Evolutionary conservation across 2,888 invertebrate species (phyloP).

Genomic region (Pterobdella sp.): DNA sequence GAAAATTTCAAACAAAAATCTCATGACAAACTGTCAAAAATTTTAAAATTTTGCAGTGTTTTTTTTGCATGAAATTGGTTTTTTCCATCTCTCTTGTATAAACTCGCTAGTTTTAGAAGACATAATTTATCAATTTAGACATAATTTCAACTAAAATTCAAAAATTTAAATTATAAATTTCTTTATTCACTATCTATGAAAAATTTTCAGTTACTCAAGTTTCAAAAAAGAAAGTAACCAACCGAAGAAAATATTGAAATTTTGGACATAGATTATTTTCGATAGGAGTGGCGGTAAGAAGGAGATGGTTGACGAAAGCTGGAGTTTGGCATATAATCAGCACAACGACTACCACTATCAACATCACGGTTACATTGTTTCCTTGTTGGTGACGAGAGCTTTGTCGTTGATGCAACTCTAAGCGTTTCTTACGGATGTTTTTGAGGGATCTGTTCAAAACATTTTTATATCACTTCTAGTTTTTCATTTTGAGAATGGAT

Average conservation of each 20-base stretch:
- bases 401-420: conserved; percentile 33
- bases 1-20: conserved; percentile 4
- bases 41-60: too few relatives aligned
- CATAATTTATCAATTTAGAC: too few relatives aligned
- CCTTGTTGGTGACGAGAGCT: conserved; percentile 37
- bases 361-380: conserved; percentile 39
- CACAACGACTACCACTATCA: conserved; percentile 39
- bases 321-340: conserved; percentile 39
- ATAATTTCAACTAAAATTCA: too few relatives aligned
- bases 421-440: conserved; percentile 33
- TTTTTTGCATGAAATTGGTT: too few relatives aligned
- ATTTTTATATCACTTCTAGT: too few relatives aligned
- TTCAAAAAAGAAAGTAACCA: too few relatives aligned
- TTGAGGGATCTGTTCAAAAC: conserved; percentile 35
- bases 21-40: neutral
- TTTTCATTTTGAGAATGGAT: too few relatives aligned
- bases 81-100: too few relatives aligned
- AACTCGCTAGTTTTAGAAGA: too few relatives aligned
- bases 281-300: conserved; percentile 34
- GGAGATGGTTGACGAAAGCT: conserved; percentile 37
- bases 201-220: too few relatives aligned
- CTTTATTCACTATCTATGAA: too few relatives aligned
- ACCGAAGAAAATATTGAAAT: conserved; percentile 38
- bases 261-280: conserved; percentile 34
- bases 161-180: too few relatives aligned